These are phyloP conservation scores for Hoplostethus mediterraneus DNA, from an alignment of 2,797 vertebrate species.

Conservation along the genomic window DNA sequence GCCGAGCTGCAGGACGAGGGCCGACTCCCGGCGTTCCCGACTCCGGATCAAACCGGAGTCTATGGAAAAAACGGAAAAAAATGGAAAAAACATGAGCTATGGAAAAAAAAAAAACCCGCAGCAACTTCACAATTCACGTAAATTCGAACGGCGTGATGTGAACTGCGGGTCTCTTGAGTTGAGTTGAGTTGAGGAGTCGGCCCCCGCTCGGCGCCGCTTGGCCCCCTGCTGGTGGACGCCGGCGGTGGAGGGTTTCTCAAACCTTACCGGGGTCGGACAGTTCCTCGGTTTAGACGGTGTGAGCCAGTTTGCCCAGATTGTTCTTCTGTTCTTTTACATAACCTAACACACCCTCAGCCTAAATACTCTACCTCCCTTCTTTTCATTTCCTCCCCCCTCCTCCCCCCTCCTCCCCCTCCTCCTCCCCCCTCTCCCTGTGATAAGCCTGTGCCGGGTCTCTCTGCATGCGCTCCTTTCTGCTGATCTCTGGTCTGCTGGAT, in stretches of 20 bases:
- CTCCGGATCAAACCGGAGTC: no score
- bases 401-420: slow-evolving; percentile 7
- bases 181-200: slow-evolving; percentile 1
- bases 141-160: slow-evolving; percentile 23
- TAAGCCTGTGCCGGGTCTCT: not conserved
- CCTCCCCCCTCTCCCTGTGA: no score
- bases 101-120: no score
- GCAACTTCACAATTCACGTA: not conserved
- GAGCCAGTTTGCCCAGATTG: slow-evolving; percentile 78
- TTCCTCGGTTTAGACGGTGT: slow-evolving; percentile 69
- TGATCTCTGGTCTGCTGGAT: slow-evolving; percentile 35
- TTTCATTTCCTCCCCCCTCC: slow-evolving; percentile 10
- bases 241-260: slow-evolving; percentile 35
- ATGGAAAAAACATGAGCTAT: no score
- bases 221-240: slow-evolving; percentile 50
- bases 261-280: slow-evolving; percentile 39
- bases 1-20: slow-evolving; percentile 57
- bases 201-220: slow-evolving; percentile 29
- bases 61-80: no score
- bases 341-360: slow-evolving; percentile 51
- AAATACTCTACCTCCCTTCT: slow-evolving; percentile 12
- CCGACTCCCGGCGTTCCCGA: not conserved
- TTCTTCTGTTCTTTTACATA: slow-evolving; percentile 1
- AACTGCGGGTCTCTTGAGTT: not conserved
- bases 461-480: slow-evolving; percentile 40